These are phyloP conservation scores for Diadumene lineata DNA, from an alignment of 92 coral and sea anemone species.

Conservation along the genomic window DNA sequence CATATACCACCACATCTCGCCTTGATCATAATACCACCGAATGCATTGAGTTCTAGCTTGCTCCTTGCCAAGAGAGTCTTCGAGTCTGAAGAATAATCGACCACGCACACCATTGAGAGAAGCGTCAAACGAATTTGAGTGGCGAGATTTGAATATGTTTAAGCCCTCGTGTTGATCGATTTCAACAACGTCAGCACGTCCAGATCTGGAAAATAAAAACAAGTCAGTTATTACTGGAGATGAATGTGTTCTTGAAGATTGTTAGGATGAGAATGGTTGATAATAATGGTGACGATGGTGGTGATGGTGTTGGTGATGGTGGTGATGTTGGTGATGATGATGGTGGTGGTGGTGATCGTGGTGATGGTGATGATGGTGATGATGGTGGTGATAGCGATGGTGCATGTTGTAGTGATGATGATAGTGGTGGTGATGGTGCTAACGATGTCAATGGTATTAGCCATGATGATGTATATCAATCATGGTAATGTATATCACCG, in stretches of 20 bases:
- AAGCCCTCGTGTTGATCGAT: slow-evolving; percentile 23
- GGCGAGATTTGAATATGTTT: slow-evolving; percentile 7
- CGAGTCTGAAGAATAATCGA: slow-evolving; percentile 21
- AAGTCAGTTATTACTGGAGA: background rate
- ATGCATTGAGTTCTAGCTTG: slow-evolving; percentile 9
- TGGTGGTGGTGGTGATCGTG: background rate
- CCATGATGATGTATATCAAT: no score
- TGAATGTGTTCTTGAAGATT: background rate
- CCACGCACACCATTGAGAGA: slow-evolving; percentile 14
- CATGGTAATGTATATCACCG: background rate
- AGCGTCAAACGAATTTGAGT: background rate
- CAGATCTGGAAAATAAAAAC: slow-evolving; percentile 18
- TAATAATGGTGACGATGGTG: background rate
- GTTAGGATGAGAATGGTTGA: background rate
- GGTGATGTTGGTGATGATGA: background rate
- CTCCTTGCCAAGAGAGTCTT: slow-evolving; percentile 5
- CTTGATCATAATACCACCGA: slow-evolving; percentile 5
- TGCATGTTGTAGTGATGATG: no score
- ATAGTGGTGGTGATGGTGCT: background rate
- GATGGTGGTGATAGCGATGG: background rate
- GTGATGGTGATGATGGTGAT: background rate
- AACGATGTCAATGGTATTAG: background rate
- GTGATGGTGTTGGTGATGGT: background rate
- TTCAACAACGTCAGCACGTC: slow-evolving; percentile 13
- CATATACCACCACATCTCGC: background rate